Evolutionary conservation across 2,888 invertebrate species (phyloP), one percentile per base, ranked within the genome.

Genomic region (Troides helena): DNA sequence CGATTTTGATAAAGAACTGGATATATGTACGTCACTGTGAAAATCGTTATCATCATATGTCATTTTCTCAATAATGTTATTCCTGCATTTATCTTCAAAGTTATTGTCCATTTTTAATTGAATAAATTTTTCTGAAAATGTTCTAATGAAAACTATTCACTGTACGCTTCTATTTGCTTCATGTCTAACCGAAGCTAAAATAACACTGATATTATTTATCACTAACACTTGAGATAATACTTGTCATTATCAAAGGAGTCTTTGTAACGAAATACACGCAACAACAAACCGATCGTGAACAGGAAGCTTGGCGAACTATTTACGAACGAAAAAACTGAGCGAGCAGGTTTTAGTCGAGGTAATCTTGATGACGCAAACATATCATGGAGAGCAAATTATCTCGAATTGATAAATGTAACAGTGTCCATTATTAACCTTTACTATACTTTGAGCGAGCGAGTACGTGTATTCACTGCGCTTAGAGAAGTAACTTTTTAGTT

Each of bases 1-100:
- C 8, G 92, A 92, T 79, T 84, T 89, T 10, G 92, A 87, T 77
- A 90, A 78, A 2, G 89, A 86, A 50, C 87, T 86, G 3, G 89
- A 85, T 10, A 75, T 75, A 2, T 89, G 87, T 2, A 90, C 87
- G 71, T 91, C 88, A 77, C 86, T 88, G 68, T 87, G 88, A 76
- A 89, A 90, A 67, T 88, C 86, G 73, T 89, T 87, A 63, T 92
- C 90, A 71, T 89, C 88, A 59, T 82, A 80, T n/a, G 75, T 73
- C 46, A 78, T 79, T 62, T 72, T 50, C 62, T 58, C 62, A 12
- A 23, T 58, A 65, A 75, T 70, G 63, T 70, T 73, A 72, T 74
- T 79, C 70, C 68, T 71, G 50, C 67, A 68, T 14, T 77, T 76
- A 73, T 75, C 79, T 70, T 63, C 72, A 67, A 73, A 72, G 56